Base-by-base conservation (phyloP, 2,113 vertebrate genomes). In the Kryptolebias marmoratus region DNA sequence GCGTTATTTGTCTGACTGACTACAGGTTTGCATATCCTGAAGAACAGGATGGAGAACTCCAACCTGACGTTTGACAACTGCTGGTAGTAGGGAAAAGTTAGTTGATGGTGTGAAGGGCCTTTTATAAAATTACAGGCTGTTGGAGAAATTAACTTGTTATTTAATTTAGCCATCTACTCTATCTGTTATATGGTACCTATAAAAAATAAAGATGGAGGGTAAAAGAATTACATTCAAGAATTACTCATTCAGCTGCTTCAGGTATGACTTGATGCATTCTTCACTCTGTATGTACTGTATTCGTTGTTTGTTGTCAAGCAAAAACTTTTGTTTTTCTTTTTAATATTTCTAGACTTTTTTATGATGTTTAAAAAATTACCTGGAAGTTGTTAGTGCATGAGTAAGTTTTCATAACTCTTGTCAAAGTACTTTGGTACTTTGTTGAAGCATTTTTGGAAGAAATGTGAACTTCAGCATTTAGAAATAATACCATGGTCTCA, bases 1-100 rank as follows among this genome's bases (percentile, higher is more conserved):
- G 71, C 59, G 36, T 65, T 77, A 68, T 87, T 75, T 71, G 44
- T 78, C 55, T 63, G 65, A 76, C 59, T 39, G 5, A 64, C 53
- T 69, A 18, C 39, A 68, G 59, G 56, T 82, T 73, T 68, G 56
- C 75, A 78, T 75, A 62, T 81, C 53, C 49, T 69, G 62, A 31
- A 69, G 49, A 71, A 55, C 42, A 63, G 16, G 47, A 47, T 44
- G 67, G 67, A 63, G 57, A 83, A 70, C 63, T 68, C 62, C 57
- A 16, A 49, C 48, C 18, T 13, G 66, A 72, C 36, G 60, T n/a
- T 44, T 8, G 44, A 54, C 67, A 57, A 39, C 7, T 0, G 13
- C 36, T 57, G 16, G 50, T 50, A n/a, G 58, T 53, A 60, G 59
- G 32, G 9, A 55, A 63, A 79, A 65, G 66, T 77, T 0, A 71